phyloP scores from a whole-genome alignment of 2,888 invertebrate species.

The Apodemia mormo region DNA sequence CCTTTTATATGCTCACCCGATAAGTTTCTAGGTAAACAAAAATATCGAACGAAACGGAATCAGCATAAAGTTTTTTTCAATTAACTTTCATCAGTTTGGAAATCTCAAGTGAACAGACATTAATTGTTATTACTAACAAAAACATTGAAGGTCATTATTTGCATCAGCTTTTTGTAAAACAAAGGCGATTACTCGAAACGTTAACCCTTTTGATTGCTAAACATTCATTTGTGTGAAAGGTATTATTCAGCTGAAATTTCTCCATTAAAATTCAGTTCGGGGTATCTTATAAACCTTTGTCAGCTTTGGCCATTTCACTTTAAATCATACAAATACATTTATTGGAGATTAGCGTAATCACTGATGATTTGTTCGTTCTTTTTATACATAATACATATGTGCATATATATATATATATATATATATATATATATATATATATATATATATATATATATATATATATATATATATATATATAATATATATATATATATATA shows the following conservation, averaged over 20 bases:
- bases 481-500: no score
- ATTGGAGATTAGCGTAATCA: no score
- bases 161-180: constrained; percentile 8
- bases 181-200: constrained; percentile 12
- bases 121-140: constrained; percentile 3
- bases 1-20: no score
- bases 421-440: no score
- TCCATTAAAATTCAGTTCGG: constrained; percentile 14
- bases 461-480: no score
- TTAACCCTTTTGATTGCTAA: constrained; percentile 27
- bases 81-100: background rate
- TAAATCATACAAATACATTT: background rate
- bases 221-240: constrained; percentile 21
- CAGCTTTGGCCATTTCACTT: constrained; percentile 2
- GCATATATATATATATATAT: no score
- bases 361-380: no score
- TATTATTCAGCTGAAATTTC: constrained; percentile 13
- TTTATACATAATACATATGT: no score
- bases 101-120: background rate
- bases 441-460: no score
- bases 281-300: constrained; percentile 6
- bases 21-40: no score
- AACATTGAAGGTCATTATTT: background rate
- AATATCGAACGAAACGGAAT: no score
- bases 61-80: background rate